A percentile compares a stretch with the other conserved stretches of the same genome.
phyloP scores from a whole-genome alignment of 2,797 vertebrate genomes.

The Clangula hyemalis region DNA sequence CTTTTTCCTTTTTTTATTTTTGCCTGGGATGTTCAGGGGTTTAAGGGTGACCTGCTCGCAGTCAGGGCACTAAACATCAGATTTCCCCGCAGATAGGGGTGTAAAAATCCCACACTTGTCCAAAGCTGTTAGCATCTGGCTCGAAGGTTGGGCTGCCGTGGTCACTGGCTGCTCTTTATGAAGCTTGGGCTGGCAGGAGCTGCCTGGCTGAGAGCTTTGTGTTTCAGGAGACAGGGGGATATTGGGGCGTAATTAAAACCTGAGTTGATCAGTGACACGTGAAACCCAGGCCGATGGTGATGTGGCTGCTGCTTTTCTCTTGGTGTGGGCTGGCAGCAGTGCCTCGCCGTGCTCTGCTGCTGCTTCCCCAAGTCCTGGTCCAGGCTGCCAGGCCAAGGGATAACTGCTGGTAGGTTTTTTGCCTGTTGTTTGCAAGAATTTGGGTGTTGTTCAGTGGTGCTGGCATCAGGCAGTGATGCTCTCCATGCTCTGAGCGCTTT shows the following conservation, averaged over 20 bases:
- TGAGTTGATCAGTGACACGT: constrained; percentile 65
- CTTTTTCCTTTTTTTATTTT: constrained; percentile 54
- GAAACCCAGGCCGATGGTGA: constrained; percentile 22
- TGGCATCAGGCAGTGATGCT: not conserved
- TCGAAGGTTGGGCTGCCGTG: constrained; percentile 86
- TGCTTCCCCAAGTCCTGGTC: not conserved
- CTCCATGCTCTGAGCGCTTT: not conserved
- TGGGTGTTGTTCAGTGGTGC: not conserved
- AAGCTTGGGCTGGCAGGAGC: constrained; percentile 71
- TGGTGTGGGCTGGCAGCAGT: not conserved
- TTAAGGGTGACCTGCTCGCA: constrained; percentile 98
- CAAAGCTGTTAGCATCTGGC: constrained; percentile 94
- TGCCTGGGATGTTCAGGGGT: constrained; percentile 92
- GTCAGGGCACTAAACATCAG: constrained; percentile 89
- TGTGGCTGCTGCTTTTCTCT: not conserved
- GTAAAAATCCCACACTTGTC: constrained; percentile 97
- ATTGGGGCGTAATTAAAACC: constrained; percentile 52
- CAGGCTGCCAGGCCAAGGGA: not conserved
- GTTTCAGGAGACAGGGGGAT: constrained; percentile 52
- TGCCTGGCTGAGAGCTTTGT: constrained; percentile 67
- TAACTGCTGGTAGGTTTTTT: too few species aligned
- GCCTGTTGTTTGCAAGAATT: not conserved
- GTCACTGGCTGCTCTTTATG: constrained; percentile 80
- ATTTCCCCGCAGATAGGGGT: constrained; percentile 87
- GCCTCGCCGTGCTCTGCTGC: not conserved